A percentile compares a stretch with the other conserved stretches of the same genome.
phyloP scores from a whole-genome alignment of 2,888 invertebrate species.

The Stenichneumon culpator region DNA sequence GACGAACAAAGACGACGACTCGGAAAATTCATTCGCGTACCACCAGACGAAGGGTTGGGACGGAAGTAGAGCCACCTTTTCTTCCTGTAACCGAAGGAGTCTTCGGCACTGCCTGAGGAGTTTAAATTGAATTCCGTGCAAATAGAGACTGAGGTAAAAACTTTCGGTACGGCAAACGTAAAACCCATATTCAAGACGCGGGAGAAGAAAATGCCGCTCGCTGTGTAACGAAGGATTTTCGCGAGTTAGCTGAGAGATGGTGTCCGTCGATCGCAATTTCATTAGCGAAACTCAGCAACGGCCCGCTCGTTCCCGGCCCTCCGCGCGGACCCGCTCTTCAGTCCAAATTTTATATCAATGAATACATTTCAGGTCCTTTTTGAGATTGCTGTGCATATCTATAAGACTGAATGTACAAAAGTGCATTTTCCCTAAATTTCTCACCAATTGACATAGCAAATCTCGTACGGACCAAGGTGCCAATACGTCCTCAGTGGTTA shows the following conservation, averaged over 20 bases:
- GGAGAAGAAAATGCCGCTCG: slow-evolving; percentile 46
- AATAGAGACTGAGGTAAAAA: slow-evolving; percentile 67
- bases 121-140: slow-evolving; percentile 68
- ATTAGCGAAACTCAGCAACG: slow-evolving; percentile 52
- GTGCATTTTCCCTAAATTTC: not conserved
- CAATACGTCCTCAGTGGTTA: too few species aligned
- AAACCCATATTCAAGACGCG: slow-evolving; percentile 63
- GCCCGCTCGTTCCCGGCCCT: not conserved
- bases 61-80: not conserved
- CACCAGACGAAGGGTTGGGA: slow-evolving; percentile 28
- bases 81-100: slow-evolving; percentile 36
- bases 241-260: slow-evolving; percentile 11
- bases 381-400: not conserved
- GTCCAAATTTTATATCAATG: not conserved
- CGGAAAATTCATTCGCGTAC: slow-evolving; percentile 57
- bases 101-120: slow-evolving; percentile 52
- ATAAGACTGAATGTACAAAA: not conserved
- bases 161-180: slow-evolving; percentile 56
- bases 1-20: slow-evolving; percentile 55
- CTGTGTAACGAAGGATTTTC: slow-evolving; percentile 44
- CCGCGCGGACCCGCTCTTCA: not conserved
- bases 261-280: slow-evolving; percentile 58
- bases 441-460: not conserved
- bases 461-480: not conserved
- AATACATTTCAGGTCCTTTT: not conserved